Percentiles rank a stretch among this genome's conserved stretches.
Conservation (phyloP, 1,140 invertebrate species). For the Halyomorpha halys region DNA sequence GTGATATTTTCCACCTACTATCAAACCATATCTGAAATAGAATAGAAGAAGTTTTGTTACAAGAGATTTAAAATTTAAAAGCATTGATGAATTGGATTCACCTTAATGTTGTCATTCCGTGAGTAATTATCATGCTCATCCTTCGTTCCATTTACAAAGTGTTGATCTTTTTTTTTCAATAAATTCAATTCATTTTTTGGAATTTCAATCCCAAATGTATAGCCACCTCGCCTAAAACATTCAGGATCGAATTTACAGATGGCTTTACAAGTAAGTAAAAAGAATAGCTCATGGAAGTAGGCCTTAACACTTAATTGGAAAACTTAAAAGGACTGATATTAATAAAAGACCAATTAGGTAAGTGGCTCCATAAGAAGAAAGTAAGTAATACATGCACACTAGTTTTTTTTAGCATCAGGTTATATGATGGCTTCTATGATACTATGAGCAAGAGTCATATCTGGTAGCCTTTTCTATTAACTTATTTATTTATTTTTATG, state of each 20-base stretch:
- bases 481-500: too few species aligned
- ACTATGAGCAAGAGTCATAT: too few species aligned
- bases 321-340: too few species aligned
- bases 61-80: neutral
- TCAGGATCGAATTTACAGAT: neutral
- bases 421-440: too few species aligned
- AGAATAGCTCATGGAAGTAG: too few species aligned
- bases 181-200: neutral
- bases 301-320: too few species aligned
- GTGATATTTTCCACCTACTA: conserved; percentile 50
- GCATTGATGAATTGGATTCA: neutral
- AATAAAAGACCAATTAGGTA: too few species aligned
- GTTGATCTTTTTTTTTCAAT: neutral
- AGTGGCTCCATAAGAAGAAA: too few species aligned
- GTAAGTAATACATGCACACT: too few species aligned
- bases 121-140: neutral
- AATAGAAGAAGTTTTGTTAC: neutral
- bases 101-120: conserved; percentile 2
- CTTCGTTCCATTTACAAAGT: neutral
- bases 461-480: too few species aligned
- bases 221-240: neutral
- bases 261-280: too few species aligned
- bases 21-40: conserved; percentile 48
- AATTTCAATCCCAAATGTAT: neutral
- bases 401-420: too few species aligned